A percentile compares a stretch with the other conserved stretches of the same genome.
Conservation (phyloP, 2,113 vertebrate genomes). For the Planiliza haematocheilus region DNA sequence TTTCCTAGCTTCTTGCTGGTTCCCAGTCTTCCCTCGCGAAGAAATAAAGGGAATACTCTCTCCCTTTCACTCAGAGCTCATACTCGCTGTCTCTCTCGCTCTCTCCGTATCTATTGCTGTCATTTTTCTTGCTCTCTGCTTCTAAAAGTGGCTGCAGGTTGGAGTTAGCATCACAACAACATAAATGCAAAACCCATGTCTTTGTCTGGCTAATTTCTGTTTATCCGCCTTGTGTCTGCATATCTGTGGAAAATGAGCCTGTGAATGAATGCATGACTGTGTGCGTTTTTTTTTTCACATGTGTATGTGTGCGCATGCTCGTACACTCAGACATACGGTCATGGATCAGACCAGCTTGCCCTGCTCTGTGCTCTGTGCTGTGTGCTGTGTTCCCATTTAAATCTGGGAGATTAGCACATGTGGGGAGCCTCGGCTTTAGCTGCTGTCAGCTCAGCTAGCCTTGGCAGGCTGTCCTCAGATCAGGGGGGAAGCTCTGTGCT, state of each 20-base stretch:
- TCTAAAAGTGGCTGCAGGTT: constrained; percentile 52
- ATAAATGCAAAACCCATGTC: constrained; percentile 37
- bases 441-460: constrained; percentile 76
- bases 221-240: background rate
- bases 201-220: constrained; percentile 11
- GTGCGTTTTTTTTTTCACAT: constrained; percentile 15
- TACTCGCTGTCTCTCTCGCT: constrained; percentile 2
- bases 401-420: constrained; percentile 82
- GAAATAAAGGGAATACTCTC: constrained; percentile 50
- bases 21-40: constrained; percentile 74
- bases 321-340: constrained; percentile 68
- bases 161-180: constrained; percentile 33
- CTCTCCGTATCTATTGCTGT: constrained; percentile 13
- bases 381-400: constrained; percentile 78
- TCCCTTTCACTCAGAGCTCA: constrained; percentile 23
- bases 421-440: constrained; percentile 79
- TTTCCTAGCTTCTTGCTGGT: constrained; percentile 78
- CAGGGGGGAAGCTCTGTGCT: constrained; percentile 57
- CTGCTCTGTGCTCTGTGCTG: constrained; percentile 71
- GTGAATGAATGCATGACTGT: constrained; percentile 2
- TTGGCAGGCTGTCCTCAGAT: constrained; percentile 75
- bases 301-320: constrained; percentile 22
- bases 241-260: background rate
- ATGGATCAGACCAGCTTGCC: constrained; percentile 78
- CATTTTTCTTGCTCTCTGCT: constrained; percentile 35